Percentiles rank a stretch among this genome's conserved stretches.
Conservation (phyloP, 1,140 invertebrate species). For the Orchesella cincta region DNA sequence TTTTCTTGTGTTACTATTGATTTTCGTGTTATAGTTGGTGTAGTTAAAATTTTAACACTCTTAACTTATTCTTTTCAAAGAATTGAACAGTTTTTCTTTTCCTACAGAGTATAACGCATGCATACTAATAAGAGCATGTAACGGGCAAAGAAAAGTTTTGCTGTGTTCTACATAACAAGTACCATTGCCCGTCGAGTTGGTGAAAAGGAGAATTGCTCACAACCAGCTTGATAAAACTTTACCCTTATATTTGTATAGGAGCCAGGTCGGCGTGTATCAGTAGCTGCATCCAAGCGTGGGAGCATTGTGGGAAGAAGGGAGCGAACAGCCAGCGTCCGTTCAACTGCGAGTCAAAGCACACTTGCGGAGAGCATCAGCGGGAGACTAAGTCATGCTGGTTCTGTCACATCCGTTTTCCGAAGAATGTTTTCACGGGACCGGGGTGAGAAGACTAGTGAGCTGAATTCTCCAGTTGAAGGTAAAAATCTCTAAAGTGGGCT, state of each 20-base stretch:
- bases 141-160: too few species aligned
- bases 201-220: too few species aligned
- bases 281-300: constrained; percentile 36
- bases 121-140: too few species aligned
- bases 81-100: too few species aligned
- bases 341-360: constrained; percentile 49
- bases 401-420: constrained; percentile 73
- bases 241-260: constrained; percentile 42
- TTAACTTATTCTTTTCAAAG: too few species aligned
- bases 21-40: too few species aligned
- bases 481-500: too few species aligned
- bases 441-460: constrained; percentile 1
- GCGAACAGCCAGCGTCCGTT: constrained; percentile 48
- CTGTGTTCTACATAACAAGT: too few species aligned
- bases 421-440: constrained; percentile 71
- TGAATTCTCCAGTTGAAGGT: constrained; percentile 17
- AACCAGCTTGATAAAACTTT: background rate
- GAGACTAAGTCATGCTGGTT: constrained; percentile 59
- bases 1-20: too few species aligned
- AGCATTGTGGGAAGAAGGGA: constrained; percentile 47
- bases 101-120: too few species aligned
- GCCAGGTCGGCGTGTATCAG: constrained; percentile 44
- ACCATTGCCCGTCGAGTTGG: too few species aligned
- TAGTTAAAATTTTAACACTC: too few species aligned
- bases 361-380: constrained; percentile 54